Conservation (phyloP, 2,797 vertebrate genomes). For the Sebastes oblongus region DNA sequence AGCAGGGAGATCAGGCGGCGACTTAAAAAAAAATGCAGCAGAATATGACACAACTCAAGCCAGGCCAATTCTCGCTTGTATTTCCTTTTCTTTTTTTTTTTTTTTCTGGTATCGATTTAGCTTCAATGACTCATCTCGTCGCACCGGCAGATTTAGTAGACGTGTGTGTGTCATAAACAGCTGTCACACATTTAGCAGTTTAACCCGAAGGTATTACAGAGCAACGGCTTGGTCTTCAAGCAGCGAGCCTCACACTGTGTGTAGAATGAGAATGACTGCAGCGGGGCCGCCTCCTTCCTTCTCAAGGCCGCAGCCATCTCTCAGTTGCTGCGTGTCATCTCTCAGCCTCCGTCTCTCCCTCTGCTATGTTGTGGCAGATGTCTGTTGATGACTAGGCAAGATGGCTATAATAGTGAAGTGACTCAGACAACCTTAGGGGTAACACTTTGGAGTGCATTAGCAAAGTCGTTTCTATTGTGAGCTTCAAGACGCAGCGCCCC, state of each 20-base stretch:
- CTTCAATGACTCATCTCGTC: conserved; percentile 32
- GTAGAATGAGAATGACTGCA: conserved; percentile 40
- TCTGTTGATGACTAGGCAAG: conserved; percentile 56
- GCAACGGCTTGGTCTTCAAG: conserved; percentile 4
- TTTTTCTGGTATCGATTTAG: conserved; percentile 44
- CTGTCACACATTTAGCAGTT: conserved; percentile 59
- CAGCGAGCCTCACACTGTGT: conserved; percentile 10
- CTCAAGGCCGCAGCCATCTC: conserved; percentile 54
- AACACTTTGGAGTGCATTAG: conserved; percentile 16
- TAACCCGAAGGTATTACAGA: conserved; percentile 47
- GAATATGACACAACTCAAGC: conserved; percentile 18
- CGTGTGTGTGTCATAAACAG: conserved; percentile 57
- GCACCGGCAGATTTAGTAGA: conserved; percentile 40
- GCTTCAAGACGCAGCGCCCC: neutral
- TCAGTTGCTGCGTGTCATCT: conserved; percentile 19
- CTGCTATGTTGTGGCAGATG: conserved; percentile 52
- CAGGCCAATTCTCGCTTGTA: neutral
- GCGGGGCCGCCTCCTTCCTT: conserved; percentile 11
- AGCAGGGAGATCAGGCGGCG: conserved; percentile 19
- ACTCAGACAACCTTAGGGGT: conserved; percentile 40
- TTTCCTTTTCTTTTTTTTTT: neutral
- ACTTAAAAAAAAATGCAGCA: conserved; percentile 9
- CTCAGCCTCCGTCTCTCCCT: conserved; percentile 25
- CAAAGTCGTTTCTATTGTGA: neutral
- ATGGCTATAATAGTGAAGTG: conserved; percentile 27